These are phyloP conservation scores for Trachurus trachurus DNA, from an alignment of 2,797 vertebrate genomes.

Conservation along the genomic window DNA sequence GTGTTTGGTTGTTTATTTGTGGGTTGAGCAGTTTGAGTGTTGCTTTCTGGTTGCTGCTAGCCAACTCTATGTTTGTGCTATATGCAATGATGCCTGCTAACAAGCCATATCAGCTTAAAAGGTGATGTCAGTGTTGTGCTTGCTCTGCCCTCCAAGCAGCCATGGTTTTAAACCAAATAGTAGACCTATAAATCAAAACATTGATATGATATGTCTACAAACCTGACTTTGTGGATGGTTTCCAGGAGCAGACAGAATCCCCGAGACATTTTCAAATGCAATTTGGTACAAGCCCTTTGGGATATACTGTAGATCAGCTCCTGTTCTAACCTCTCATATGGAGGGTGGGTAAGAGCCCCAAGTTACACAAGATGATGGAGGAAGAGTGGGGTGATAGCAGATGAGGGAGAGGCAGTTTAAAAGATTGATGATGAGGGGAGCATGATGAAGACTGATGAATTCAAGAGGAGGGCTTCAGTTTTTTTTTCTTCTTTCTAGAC, in stretches of 20 bases:
- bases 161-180: neutral
- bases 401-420: slow-evolving; percentile 72
- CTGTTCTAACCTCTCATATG: slow-evolving; percentile 58
- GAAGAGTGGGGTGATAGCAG: slow-evolving; percentile 62
- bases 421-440: slow-evolving; percentile 68
- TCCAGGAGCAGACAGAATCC: slow-evolving; percentile 31
- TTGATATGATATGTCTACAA: slow-evolving; percentile 11
- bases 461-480: slow-evolving; percentile 42
- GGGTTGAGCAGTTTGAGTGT: neutral
- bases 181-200: slow-evolving; percentile 35
- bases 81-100: neutral
- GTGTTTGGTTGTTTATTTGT: neutral
- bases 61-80: neutral
- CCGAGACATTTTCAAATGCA: slow-evolving; percentile 52
- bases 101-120: neutral
- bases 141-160: neutral
- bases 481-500: slow-evolving; percentile 14
- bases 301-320: slow-evolving; percentile 46
- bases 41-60: neutral
- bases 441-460: slow-evolving; percentile 71
- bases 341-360: slow-evolving; percentile 49
- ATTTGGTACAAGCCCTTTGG: slow-evolving; percentile 50
- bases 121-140: neutral
- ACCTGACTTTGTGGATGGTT: slow-evolving; percentile 14
- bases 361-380: slow-evolving; percentile 69